phyloP scores from a whole-genome alignment of 2,797 vertebrate species.

The Selene dorsalis region DNA sequence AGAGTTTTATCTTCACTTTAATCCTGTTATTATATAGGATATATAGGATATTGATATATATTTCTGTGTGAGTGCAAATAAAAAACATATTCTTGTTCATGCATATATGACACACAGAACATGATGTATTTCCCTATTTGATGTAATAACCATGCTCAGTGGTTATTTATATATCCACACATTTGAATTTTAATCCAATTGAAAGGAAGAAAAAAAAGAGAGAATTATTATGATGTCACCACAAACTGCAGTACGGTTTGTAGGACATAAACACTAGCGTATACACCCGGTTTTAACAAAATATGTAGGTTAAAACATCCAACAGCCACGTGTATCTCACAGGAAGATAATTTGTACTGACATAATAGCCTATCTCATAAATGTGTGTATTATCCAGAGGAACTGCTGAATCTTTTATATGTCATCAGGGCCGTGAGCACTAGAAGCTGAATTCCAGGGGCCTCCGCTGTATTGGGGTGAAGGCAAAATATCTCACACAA shows the following conservation, averaged over 20 bases:
- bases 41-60: background rate
- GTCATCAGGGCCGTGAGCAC: constrained; percentile 25
- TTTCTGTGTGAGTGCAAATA: background rate
- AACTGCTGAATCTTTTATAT: constrained; percentile 43
- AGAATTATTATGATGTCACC: background rate
- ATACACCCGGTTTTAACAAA: background rate
- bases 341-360: background rate
- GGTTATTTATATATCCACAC: background rate
- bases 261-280: background rate
- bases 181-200: background rate
- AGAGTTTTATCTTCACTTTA: background rate
- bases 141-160: background rate
- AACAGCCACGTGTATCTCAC: background rate
- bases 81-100: background rate
- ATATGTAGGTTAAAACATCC: background rate
- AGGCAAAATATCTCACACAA: constrained; percentile 6
- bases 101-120: background rate
- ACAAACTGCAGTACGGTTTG: background rate
- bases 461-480: background rate
- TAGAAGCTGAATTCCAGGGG: constrained; percentile 15
- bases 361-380: background rate
- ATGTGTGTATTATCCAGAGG: constrained; percentile 6
- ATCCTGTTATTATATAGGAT: background rate
- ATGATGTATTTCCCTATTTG: background rate
- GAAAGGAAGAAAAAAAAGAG: background rate